Base-by-base conservation (phyloP, 2,113 vertebrate genomes). In the Phrynosoma platyrhinos region DNA sequence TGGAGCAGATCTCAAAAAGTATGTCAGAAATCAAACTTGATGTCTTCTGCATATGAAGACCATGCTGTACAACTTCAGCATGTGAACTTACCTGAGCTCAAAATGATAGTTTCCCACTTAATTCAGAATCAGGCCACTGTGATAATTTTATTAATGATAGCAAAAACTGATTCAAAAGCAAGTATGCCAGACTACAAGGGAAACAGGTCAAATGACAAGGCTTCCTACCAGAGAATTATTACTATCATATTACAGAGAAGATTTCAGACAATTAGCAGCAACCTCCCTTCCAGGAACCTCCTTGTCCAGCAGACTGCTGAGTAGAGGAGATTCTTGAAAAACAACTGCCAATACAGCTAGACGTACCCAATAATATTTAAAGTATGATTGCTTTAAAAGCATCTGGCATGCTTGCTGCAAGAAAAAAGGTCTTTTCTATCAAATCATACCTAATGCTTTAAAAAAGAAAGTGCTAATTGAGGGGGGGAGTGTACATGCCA, bases 371-470 rank as follows among this genome's bases (percentile, higher is more conserved):
- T 64, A 47, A 47, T n/a, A 27, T 77, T 78, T 30, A 85, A 77
- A 68, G 20, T 27, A 66, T 32, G 74, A 64, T 47, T 78, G 27
- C 40, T 78, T 78, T 77, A 66, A 78, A 86, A 86, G 42, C 81
- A 79, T 52, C 42, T 68, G 76, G 42, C 27, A 86, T 68, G 62
- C 66, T 69, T 69, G 32, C 20, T 18, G 6, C 75, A 86, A 86
- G 84, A n/a, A 68, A 52, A 79, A 52, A 79, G 21, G 40, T 12
- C 18, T 47, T 83, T 68, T 69, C 77, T 36, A 78, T 78, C 84
- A 77, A 85, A 78, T 85, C 84, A 78, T 6, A 13, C 8, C 52
- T 77, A 66, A 72, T 47, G 36, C 74, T 78, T 52, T 1, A 40
- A 30, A 85, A 76, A 62, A 7, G 13, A 40, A 20, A 40, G 79